Percentiles rank a stretch among this genome's conserved stretches.
Conservation (phyloP, 2,888 invertebrate species). For the Siphlonurus alternatus region DNA sequence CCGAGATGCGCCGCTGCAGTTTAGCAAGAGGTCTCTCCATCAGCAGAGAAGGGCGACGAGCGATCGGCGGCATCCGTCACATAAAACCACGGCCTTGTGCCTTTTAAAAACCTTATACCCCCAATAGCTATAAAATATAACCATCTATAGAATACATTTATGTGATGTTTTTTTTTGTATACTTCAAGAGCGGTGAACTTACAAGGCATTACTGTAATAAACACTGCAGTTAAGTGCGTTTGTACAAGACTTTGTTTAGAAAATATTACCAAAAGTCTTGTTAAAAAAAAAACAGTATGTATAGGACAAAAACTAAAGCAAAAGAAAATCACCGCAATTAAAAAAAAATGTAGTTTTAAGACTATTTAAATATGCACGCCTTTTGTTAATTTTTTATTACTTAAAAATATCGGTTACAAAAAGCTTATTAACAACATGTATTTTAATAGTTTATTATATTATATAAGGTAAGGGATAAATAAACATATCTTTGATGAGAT, state of each 20-base stretch:
- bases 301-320: too few species aligned
- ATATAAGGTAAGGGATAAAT: too few species aligned
- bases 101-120: neutral
- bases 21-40: too few species aligned
- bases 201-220: neutral
- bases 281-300: neutral
- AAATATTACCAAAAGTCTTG: neutral
- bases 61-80: neutral
- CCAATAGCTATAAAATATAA: neutral
- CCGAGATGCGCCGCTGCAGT: neutral
- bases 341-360: too few species aligned
- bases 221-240: neutral
- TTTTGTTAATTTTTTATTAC: too few species aligned
- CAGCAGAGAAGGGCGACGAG: neutral
- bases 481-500: too few species aligned
- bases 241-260: neutral
- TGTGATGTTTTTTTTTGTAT: neutral
- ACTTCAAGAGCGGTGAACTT: neutral
- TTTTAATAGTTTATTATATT: too few species aligned
- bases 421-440: too few species aligned
- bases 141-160: neutral
- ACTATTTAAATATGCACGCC: too few species aligned
- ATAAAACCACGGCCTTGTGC: neutral
- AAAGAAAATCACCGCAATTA: too few species aligned
- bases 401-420: too few species aligned